These are phyloP conservation scores for Pitta sordida DNA, from an alignment of 2,113 vertebrate genomes.

Conservation along the genomic window DNA sequence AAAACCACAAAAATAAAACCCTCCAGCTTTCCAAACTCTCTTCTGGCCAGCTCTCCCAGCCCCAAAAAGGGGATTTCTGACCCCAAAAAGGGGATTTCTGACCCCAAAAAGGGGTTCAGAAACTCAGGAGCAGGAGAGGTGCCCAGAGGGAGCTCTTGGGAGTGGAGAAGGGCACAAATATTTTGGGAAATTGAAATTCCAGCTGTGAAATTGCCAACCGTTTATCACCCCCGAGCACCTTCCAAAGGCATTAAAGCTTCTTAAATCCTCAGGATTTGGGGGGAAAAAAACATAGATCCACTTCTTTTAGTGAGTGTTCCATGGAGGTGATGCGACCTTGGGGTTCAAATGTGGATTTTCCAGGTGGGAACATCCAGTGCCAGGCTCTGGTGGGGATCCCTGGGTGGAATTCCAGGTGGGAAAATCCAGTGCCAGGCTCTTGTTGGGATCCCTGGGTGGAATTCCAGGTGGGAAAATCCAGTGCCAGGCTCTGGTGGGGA, in stretches of 20 bases:
- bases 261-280: slow-evolving; percentile 65
- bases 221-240: slow-evolving; percentile 76
- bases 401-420: too few relatives aligned
- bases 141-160: slow-evolving; percentile 68
- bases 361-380: neutral
- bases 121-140: slow-evolving; percentile 32
- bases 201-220: slow-evolving; percentile 78
- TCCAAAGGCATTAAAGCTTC: slow-evolving; percentile 71
- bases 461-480: too few relatives aligned
- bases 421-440: too few relatives aligned
- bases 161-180: slow-evolving; percentile 69
- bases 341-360: neutral
- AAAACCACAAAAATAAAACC: neutral
- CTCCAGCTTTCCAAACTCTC: neutral
- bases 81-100: neutral
- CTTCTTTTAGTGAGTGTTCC: neutral
- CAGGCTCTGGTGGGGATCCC: neutral
- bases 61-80: neutral
- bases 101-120: slow-evolving; percentile 10
- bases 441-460: too few relatives aligned
- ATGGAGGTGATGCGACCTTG: neutral
- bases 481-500: too few relatives aligned
- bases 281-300: neutral
- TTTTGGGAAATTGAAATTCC: slow-evolving; percentile 77
- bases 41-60: neutral